Base-by-base conservation (phyloP, 2,888 invertebrate genomes). In the Phyllotreta striolata region DNA sequence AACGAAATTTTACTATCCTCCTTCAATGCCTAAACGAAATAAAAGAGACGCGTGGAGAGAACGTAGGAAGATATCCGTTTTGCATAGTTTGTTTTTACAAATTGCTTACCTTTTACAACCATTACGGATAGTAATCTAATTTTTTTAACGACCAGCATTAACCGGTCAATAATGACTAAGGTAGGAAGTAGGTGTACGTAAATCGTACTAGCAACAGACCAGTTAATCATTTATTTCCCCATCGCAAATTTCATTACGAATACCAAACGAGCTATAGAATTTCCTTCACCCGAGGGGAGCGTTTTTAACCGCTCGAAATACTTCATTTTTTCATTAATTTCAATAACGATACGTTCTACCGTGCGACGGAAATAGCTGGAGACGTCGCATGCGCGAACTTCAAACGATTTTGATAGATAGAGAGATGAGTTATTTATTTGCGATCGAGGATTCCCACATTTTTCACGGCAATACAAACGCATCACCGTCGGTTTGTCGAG, bases 401-500 rank as follows among this genome's bases (percentile, higher is more conserved):
- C 24, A 24, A 24, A 24, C 24, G 24, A 24, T 24, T 24, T 3
- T 24, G 2, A 24, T 1, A 24, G 24, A 24, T 24, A 4, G 2
- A 24, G 24, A 24, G 24, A 24, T 24, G 24, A 24, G 24, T 39
- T 54, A 55, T 10, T 41, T 41, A 12, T 41, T 41, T 7, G 34
- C 13, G 55, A 43, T 34, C 24, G 43, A 13, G 35, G 12, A 13
- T 47, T 57, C 40, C 41, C 49, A 58, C 49, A 58, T 57, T 39
- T 57, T 57, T 57, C 47, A 39, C 12, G 44, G 13, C 13, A 13
- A 24, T 24, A 43, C 13, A 35, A 44, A 46, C 51, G 56, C 62
- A 55, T 56, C 56, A 37, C 51, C 52, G n/a, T n/a, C n/a, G 62
- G 24, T 1, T 46, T 39, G 9, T 34, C 49, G 68, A 62, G 66